Base-by-base conservation (phyloP, 2,888 invertebrate genomes). In the Coecobrya sp. region DNA sequence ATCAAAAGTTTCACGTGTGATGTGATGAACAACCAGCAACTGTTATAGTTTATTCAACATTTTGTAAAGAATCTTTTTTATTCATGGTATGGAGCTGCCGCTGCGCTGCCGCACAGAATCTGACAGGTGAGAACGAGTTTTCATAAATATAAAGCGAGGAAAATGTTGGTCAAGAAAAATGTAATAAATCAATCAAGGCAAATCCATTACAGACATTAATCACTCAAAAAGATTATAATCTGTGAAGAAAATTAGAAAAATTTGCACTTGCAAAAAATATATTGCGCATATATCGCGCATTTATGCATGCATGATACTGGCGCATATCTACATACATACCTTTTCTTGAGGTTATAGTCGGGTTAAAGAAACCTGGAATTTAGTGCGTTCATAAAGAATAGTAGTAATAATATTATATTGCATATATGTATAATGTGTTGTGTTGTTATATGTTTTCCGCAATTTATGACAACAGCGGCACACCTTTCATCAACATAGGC, bases 211-310 rank as follows among this genome's bases (percentile, higher is more conserved):
- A 84, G 89, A 89, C 89, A 89, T 89, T 89, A 89, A 89, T 89
- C 89, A 89, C 89, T 89, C 89, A 89, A 89, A 89, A 89, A 89
- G 89, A 89, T 89, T 89, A 89, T 84, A 89, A 89, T 89, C 89
- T 89, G 84, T 89, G 84, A 89, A 59, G 89, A 89, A 89, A 89
- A 89, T 89, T 89, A 89, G 89, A 89, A 89, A 89, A 89, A 89
- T 89, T 89, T 84, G 89, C 89, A 89, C 89, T 89, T 84, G 89
- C 89, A 89, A 89, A 89, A 65, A 89, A 84, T 59, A 88, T 49
- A n/a, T 27, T 55, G 62, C 87, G 30, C 76, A 25, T 22, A 25
- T 42, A 59, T 13, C 42, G 36, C 36, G 49, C 27, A 25, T 10
- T 11, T 0, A n/a, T 27, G 45, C 19, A 42, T 42, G 11, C 25